phyloP scores from a whole-genome alignment of 2,797 vertebrate genomes.

The Phylloscopus collybita region DNA sequence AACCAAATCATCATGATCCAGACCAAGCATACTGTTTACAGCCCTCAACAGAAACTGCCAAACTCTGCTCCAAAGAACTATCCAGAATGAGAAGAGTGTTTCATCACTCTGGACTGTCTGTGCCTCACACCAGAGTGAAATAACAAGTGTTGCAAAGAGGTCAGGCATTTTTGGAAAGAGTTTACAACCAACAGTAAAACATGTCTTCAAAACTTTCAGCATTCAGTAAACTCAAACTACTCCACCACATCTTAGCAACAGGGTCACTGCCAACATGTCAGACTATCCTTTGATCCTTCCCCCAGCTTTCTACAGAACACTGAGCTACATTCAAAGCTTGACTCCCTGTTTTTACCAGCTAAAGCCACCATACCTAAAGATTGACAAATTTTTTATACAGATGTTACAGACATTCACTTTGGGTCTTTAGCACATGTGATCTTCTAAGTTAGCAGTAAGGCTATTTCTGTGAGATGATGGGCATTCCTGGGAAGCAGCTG shows the following conservation, averaged over 20 bases:
- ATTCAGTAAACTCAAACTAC: background rate
- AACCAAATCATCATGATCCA: background rate
- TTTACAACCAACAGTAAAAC: background rate
- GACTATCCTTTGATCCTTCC: background rate
- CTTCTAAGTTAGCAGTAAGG: background rate
- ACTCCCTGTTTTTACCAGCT: background rate
- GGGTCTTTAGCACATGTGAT: rapidly evolving
- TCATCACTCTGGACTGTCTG: background rate
- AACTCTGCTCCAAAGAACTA: background rate
- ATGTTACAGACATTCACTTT: background rate
- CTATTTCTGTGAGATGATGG: background rate
- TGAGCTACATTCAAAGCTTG: background rate
- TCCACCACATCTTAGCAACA: background rate
- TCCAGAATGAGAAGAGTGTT: background rate
- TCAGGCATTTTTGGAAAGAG: background rate
- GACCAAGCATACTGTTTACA: background rate
- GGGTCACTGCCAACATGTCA: background rate
- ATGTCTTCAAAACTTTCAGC: background rate
- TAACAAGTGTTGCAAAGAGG: background rate
- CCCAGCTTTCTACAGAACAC: background rate
- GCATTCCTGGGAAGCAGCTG: background rate
- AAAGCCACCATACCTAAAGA: background rate
- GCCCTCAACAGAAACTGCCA: background rate
- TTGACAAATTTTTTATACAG: background rate
- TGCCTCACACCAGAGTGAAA: background rate